Evolutionary conservation across 2,888 invertebrate genomes (phyloP), one percentile per base, ranked within the genome.

Genomic region (Tenthredo scrophulariae): DNA sequence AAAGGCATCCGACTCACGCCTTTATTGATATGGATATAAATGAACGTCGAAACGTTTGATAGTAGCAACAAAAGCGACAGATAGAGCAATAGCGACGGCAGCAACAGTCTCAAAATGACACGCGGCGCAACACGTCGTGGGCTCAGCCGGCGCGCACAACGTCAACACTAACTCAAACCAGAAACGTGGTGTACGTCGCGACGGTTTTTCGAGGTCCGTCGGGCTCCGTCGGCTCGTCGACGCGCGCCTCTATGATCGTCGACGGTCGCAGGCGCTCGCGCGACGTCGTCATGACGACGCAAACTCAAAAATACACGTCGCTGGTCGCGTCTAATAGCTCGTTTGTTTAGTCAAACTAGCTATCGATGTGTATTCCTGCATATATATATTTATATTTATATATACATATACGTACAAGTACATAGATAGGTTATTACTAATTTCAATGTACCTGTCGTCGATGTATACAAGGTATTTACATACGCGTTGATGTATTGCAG

Each of bases 281-380:
- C 86, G 85, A 54, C 88, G 90, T 92, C 86, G 90, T 86, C 90
- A 90, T 92, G 90, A 88, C 90, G 87, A 92, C 91, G 88, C 87
- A 86, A 88, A 89, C 87, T 90, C 89, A 91, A 92, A 92, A 91
- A 91, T 91, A 91, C 87, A 91, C 80, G 58, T 79, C 33, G 79
- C 29, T 10, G 22, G 72, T 62, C 65, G 46, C 70, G 84, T 72
- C 65, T 62, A 33, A 37, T 50, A 37, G 37, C 62, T 80, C 58
- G 62, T 80, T 80, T 80, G 80, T 80, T 80, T 58, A 80, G 58
- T 37, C 33, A 62, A 80, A 58, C 62, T 62, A 80, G 50, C 50
- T 50, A 77, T 74, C 77, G 22, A 15, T 15, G 22, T n/a, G n/a
- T 10, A 4, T 7, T 2, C 54, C 54, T 26, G 15, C 46, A 46